A percentile compares a stretch with the other conserved stretches of the same genome.
phyloP scores from a whole-genome alignment of 2,888 invertebrate species.

The Philereme vetulata region DNA sequence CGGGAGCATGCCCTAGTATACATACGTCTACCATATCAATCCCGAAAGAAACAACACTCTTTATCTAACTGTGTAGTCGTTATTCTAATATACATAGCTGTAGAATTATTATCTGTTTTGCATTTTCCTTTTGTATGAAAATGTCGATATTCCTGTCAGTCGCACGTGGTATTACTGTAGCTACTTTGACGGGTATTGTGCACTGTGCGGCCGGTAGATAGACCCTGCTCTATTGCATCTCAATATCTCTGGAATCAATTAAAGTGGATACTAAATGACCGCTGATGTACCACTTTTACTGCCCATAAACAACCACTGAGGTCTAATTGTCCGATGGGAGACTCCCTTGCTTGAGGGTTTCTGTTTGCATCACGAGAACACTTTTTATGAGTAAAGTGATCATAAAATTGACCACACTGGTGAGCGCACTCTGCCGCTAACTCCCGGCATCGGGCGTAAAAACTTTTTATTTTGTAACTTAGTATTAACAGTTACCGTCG shows the following conservation, averaged over 20 bases:
- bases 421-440: slow-evolving; percentile 42
- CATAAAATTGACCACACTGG: slow-evolving; percentile 56
- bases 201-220: not conserved
- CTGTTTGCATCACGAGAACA: slow-evolving; percentile 51
- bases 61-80: no score
- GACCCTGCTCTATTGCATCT: slow-evolving; percentile 30
- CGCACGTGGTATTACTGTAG: not conserved
- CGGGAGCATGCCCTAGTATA: no score
- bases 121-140: not conserved
- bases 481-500: slow-evolving; percentile 37
- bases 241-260: slow-evolving; percentile 44
- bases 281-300: slow-evolving; percentile 65
- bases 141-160: not conserved
- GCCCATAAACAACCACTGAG: slow-evolving; percentile 70
- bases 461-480: slow-evolving; percentile 38
- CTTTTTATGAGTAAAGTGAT: slow-evolving; percentile 63
- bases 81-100: no score
- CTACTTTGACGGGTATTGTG: slow-evolving; percentile 4
- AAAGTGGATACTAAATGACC: slow-evolving; percentile 67
- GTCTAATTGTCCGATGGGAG: slow-evolving; percentile 64
- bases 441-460: slow-evolving; percentile 27
- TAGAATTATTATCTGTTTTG: no score
- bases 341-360: slow-evolving; percentile 49
- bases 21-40: no score
- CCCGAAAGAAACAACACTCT: no score